Conservation (phyloP, 2,797 vertebrate species). For the Notamacropus eugenii region DNA sequence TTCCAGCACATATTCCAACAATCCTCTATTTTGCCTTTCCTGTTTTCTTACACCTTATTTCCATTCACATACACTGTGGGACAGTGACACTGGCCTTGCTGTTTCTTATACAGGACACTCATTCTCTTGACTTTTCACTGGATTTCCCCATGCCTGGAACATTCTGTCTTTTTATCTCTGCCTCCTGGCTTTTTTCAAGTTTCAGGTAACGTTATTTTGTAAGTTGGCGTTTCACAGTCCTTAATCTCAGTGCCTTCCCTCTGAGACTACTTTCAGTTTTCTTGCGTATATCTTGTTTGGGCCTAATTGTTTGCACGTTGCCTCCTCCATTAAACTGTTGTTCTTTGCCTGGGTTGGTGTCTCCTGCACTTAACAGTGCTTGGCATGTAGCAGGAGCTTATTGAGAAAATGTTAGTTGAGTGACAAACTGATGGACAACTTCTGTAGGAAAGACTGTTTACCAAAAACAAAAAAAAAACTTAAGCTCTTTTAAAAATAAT, state of each 20-base stretch:
- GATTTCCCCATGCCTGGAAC: no score
- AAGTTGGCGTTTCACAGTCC: neutral
- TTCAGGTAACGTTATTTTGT: neutral
- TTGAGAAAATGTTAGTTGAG: neutral
- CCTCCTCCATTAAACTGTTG: neutral
- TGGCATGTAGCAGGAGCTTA: neutral
- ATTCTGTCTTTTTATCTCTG: neutral
- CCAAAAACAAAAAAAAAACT: neutral
- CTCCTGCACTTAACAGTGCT: neutral
- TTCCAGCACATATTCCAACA: neutral
- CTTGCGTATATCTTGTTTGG: neutral
- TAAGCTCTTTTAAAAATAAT: neutral
- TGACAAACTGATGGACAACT: neutral
- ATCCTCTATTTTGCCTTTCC: neutral
- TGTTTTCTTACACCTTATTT: neutral
- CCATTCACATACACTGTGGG: neutral
- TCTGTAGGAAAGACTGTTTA: neutral
- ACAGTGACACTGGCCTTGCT: neutral
- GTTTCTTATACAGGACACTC: neutral
- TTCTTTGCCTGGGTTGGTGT: neutral
- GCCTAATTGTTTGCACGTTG: neutral
- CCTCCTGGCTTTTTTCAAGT: neutral
- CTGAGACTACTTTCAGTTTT: neutral
- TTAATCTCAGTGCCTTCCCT: neutral
- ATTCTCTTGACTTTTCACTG: neutral